Conservation (phyloP, 2,888 invertebrate species). For the Cyclophora punctaria region DNA sequence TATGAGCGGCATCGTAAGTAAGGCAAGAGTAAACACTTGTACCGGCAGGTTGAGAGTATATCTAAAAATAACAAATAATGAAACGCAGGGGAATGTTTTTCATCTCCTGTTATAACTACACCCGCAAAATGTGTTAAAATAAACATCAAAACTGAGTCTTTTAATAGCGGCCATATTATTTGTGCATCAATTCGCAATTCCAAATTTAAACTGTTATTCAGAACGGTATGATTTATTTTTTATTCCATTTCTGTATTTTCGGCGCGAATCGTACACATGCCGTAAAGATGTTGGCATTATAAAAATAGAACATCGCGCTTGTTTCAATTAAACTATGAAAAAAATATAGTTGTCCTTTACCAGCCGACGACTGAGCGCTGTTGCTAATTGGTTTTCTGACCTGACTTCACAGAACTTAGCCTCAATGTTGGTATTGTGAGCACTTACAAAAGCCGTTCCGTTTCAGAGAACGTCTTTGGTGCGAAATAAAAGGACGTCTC, state of each 20-base stretch:
- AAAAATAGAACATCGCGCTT: slow-evolving; percentile 38
- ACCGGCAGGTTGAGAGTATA: slow-evolving; percentile 64
- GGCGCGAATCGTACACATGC: slow-evolving; percentile 42
- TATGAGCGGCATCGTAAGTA: slow-evolving; percentile 60
- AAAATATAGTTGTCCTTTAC: slow-evolving; percentile 34
- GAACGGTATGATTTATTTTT: slow-evolving; percentile 62
- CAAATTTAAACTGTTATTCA: slow-evolving; percentile 47
- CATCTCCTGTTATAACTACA: slow-evolving; percentile 62
- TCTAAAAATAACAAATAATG: slow-evolving; percentile 73
- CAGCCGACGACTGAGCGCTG: slow-evolving; percentile 44
- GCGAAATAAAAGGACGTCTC: slow-evolving; percentile 54
- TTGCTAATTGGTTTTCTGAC: slow-evolving; percentile 50
- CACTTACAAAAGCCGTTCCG: slow-evolving; percentile 54
- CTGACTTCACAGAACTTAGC: slow-evolving; percentile 45
- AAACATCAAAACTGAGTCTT: slow-evolving; percentile 68
- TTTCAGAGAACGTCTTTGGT: slow-evolving; percentile 59
- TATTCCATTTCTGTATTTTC: slow-evolving; percentile 35
- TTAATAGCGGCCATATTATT: slow-evolving; percentile 67
- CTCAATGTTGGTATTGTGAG: slow-evolving; percentile 35
- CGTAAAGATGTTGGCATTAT: slow-evolving; percentile 43
- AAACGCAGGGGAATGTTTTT: slow-evolving; percentile 74
- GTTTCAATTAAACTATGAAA: slow-evolving; percentile 35
- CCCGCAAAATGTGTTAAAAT: slow-evolving; percentile 73
- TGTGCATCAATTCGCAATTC: slow-evolving; percentile 63
- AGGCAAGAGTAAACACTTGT: slow-evolving; percentile 64